phyloP scores from a whole-genome alignment of 1,140 invertebrate genomes.

The Laodelphax striatellus region DNA sequence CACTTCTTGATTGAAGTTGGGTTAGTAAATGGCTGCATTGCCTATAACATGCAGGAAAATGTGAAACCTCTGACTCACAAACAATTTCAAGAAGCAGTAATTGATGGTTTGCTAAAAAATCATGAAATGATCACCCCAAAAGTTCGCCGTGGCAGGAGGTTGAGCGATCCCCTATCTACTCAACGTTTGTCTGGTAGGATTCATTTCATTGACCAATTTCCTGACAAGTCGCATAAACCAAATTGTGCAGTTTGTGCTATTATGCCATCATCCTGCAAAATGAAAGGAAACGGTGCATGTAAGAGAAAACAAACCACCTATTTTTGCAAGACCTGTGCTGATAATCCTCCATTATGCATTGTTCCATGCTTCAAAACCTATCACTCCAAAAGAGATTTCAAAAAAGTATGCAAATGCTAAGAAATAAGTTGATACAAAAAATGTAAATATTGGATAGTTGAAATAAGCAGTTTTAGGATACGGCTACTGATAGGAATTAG shows the following conservation, averaged over 20 bases:
- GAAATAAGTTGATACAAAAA: too few species aligned
- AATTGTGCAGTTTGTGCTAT: neutral
- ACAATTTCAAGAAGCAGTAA: neutral
- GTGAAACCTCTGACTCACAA: neutral
- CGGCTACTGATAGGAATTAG: too few species aligned
- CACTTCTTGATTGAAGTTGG: neutral
- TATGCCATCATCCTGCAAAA: neutral
- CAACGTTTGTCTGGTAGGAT: neutral
- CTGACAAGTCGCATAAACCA: neutral
- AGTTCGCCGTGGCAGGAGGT: neutral
- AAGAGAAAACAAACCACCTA: slow-evolving; percentile 3
- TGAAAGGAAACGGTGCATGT: neutral
- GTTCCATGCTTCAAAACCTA: neutral
- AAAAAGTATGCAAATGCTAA: too few species aligned
- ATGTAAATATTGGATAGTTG: too few species aligned
- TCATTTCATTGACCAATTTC: neutral
- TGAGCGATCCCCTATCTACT: neutral
- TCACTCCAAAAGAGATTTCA: too few species aligned
- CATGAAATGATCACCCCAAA: neutral
- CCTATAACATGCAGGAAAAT: neutral
- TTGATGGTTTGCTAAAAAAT: neutral
- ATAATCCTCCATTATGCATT: slow-evolving; percentile 4
- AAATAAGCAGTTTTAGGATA: too few species aligned
- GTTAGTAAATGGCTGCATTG: neutral
- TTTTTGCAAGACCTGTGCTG: neutral